Conservation (phyloP, 2,797 vertebrate genomes). For the Gila robusta region DNA sequence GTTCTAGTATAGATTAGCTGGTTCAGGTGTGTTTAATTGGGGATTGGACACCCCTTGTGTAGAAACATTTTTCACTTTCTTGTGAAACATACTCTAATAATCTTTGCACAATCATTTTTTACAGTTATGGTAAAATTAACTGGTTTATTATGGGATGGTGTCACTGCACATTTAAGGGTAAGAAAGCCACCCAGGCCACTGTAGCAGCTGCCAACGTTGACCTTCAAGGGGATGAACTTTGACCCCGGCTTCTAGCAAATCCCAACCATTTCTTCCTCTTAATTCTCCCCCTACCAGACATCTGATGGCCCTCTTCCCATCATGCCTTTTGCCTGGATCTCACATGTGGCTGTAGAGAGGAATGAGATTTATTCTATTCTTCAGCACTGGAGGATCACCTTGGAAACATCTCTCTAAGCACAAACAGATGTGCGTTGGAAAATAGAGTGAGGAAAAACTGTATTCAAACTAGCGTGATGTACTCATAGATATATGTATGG, state of each 20-base stretch:
- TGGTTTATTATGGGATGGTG: slow-evolving; percentile 12
- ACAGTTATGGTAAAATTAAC: background rate
- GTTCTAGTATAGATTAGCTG: background rate
- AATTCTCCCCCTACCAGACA: background rate
- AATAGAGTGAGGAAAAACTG: slow-evolving; percentile 5
- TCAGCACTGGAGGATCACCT: slow-evolving; percentile 17
- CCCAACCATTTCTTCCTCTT: slow-evolving; percentile 7
- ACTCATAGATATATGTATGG: slow-evolving; percentile 4
- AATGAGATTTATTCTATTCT: slow-evolving; percentile 46
- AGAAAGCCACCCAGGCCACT: slow-evolving; percentile 7
- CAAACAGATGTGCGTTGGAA: slow-evolving; percentile 57
- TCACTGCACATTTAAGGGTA: slow-evolving; percentile 16
- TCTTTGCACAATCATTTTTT: background rate
- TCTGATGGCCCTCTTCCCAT: slow-evolving; percentile 30
- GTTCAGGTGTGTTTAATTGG: background rate
- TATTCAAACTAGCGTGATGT: background rate
- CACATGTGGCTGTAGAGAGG: slow-evolving; percentile 35
- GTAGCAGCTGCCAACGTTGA: slow-evolving; percentile 34
- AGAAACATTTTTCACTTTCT: background rate
- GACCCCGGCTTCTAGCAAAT: background rate
- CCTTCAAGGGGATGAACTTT: slow-evolving; percentile 43
- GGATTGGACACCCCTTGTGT: background rate
- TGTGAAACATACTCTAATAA: background rate
- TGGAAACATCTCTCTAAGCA: slow-evolving; percentile 47
- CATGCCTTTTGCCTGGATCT: slow-evolving; percentile 36